phyloP scores from a whole-genome alignment of 2,797 vertebrate species.

The Bradypus variegatus region DNA sequence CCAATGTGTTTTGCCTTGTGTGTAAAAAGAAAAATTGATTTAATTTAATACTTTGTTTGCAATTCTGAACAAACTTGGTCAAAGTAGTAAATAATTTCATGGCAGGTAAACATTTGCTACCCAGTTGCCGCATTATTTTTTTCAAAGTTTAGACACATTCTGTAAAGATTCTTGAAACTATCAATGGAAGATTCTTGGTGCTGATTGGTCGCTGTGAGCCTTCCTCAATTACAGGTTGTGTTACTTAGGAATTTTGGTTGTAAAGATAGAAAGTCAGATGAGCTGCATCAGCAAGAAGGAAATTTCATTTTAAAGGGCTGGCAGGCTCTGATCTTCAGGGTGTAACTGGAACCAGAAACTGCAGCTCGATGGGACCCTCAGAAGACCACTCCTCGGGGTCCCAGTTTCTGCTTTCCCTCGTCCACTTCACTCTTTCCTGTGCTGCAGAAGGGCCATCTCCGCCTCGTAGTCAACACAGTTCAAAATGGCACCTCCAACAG shows the following conservation, averaged over 20 bases:
- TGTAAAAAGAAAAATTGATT: neutral
- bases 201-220: neutral
- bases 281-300: neutral
- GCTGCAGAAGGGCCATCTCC: neutral
- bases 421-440: too few species aligned
- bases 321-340: neutral
- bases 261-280: neutral
- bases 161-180: neutral
- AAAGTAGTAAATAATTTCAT: neutral
- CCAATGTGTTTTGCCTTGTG: neutral
- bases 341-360: neutral
- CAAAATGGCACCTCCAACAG: rapidly evolving
- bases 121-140: neutral
- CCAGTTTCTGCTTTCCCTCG: neutral
- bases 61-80: neutral
- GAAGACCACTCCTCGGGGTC: too few species aligned
- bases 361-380: rapidly evolving
- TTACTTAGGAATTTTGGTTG: neutral
- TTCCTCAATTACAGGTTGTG: neutral
- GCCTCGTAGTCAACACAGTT: rapidly evolving
- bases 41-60: neutral
- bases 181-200: neutral
- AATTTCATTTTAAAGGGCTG: neutral
- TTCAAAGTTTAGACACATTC: neutral
- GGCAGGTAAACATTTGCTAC: neutral